Evolutionary conservation across 2,888 invertebrate species (phyloP).

Genomic region (Petrophora chlorosata): DNA sequence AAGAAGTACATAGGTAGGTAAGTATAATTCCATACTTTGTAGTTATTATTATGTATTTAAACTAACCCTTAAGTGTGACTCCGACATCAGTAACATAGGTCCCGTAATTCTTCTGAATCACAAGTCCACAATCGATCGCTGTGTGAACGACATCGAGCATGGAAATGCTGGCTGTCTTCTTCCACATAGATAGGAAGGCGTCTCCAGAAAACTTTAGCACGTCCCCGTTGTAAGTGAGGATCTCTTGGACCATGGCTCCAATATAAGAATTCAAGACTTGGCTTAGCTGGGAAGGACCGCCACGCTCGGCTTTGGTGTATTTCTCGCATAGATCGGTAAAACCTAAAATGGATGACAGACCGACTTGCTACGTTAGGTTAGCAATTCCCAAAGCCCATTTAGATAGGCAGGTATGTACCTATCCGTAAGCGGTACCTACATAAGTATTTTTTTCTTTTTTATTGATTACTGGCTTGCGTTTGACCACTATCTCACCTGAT

Average conservation of each 20-base stretch:
- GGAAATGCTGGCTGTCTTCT: conserved; percentile 73
- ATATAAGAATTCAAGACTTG: conserved; percentile 88
- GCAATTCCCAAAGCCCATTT: too few relatives aligned
- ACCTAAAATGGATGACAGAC: too few relatives aligned
- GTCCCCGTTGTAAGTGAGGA: conserved; percentile 86
- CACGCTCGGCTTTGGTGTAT: conserved; percentile 85
- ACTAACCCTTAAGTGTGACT: conserved; percentile 82
- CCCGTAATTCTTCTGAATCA: conserved; percentile 87
- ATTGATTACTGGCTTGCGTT: too few relatives aligned
- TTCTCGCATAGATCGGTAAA: conserved; percentile 87
- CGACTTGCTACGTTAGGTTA: too few relatives aligned
- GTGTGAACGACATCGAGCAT: conserved; percentile 85
- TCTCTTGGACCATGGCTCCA: conserved; percentile 88
- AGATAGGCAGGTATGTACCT: too few relatives aligned
- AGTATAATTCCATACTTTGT: too few relatives aligned
- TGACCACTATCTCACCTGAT: too few relatives aligned
- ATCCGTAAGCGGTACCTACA: too few relatives aligned
- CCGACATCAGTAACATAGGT: conserved; percentile 85
- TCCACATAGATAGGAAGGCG: conserved; percentile 87
- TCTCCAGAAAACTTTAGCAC: conserved; percentile 87
- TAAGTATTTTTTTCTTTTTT: too few relatives aligned
- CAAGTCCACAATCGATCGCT: conserved; percentile 86
- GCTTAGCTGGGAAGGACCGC: conserved; percentile 88
- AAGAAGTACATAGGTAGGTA: too few relatives aligned
- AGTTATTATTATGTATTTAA: too few relatives aligned